Evolutionary conservation across 2,888 invertebrate genomes (phyloP), one percentile per base, ranked within the genome.

Genomic region (Meghimatium bilineatum): DNA sequence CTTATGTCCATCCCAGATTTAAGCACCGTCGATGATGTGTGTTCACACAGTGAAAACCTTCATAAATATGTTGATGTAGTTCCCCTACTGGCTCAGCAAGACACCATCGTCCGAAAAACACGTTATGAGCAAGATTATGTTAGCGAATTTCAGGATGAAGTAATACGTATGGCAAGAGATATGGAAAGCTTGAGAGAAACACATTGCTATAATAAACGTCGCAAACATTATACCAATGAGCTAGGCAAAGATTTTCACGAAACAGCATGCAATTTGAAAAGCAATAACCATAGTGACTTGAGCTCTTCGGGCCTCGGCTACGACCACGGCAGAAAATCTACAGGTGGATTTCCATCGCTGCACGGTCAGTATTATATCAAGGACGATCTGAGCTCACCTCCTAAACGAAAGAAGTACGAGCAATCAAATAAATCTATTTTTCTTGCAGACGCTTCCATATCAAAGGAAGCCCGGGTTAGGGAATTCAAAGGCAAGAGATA

Each of bases 81-180:
- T 3, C 36, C 69, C 6, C 36, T 69, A 36, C 36, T 69, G 10
- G 23, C 67, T 26, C 26, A 76, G 26, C 23, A 29, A 10, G 76
- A 56, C 5, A 26, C 44, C 26, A 49, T 80, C 12, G 71, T 69
- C 8, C 56, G 72, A 34, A 60, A 71, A 1, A 71, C 56, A 29
- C 5, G 34, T 12, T 72, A 38, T 23, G 63, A 81, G 10, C 60
- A 81, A 29, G 63, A 60, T 23, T 44, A 74, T 32, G 63, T n/a
- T 32, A 36, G 63, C 8, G 81, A 44, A n/a, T 38, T 81, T 29
- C 74, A 74, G 5, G 81, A 74, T 17, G 81, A 74, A 29, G 74
- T 74, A 5, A 20, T 63, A 5, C 36, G 14, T 44, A 20, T 74
- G 12, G 56, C 74, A n/a, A 74, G 36, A 63, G 63, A 60, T 60